Conservation (phyloP, 2,888 invertebrate genomes). For the Nomada flava region DNA sequence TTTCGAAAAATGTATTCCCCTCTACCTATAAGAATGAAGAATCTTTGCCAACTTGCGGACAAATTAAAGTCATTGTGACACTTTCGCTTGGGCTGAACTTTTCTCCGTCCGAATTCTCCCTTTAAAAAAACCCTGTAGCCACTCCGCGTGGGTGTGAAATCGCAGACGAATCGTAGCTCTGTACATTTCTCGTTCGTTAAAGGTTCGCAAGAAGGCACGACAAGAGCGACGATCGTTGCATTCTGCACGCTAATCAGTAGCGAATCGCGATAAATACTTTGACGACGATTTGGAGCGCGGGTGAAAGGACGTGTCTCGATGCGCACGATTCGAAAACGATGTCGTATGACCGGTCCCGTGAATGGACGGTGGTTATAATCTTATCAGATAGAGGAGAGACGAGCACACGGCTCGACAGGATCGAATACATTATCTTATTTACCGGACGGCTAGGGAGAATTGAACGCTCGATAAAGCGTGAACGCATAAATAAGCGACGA, state of each 20-base stretch:
- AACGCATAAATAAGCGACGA: constrained; percentile 49
- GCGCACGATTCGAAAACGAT: not conserved
- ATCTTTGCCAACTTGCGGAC: constrained; percentile 7
- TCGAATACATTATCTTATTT: constrained; percentile 61
- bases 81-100: too few species aligned
- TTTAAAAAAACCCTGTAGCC: too few species aligned
- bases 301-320: constrained; percentile 4
- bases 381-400: constrained; percentile 50
- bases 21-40: not conserved
- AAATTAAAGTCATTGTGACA: constrained; percentile 27
- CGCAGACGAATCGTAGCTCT: not conserved
- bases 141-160: not conserved
- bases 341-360: constrained; percentile 1
- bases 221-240: not conserved
- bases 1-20: constrained; percentile 23
- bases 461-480: constrained; percentile 57
- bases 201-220: not conserved
- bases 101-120: too few species aligned
- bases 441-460: constrained; percentile 27
- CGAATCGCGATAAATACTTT: constrained; percentile 16
- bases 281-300: not conserved
- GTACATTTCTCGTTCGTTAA: not conserved
- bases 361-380: constrained; percentile 38
- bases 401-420: constrained; percentile 25
- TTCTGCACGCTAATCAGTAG: not conserved